phyloP scores from a whole-genome alignment of 1,140 invertebrate genomes.

The Hyles vespertilio region DNA sequence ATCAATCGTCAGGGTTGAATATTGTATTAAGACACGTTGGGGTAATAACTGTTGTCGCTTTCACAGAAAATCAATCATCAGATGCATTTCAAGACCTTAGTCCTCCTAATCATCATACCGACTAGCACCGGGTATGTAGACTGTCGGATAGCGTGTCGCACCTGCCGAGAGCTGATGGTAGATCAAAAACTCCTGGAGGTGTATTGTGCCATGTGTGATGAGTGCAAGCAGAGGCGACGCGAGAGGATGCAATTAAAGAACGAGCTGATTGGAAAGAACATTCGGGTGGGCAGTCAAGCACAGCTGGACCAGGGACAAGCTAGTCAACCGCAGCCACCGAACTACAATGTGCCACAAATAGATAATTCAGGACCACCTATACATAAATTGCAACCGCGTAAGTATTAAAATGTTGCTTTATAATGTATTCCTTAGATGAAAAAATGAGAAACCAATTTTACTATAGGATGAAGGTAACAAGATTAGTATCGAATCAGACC shows the following conservation, averaged over 20 bases:
- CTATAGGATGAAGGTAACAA: no score
- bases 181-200: conserved; percentile 32
- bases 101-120: conserved; percentile 12
- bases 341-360: no score
- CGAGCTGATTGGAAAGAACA: neutral
- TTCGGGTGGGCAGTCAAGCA: no score
- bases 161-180: conserved; percentile 28
- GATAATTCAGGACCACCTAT: neutral
- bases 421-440: neutral
- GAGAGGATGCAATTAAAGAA: conserved; percentile 16
- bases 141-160: conserved; percentile 41
- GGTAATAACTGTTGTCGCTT: no score
- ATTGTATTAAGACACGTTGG: no score
- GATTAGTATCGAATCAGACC: no score
- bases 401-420: neutral
- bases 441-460: no score
- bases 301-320: no score
- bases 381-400: neutral
- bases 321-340: no score
- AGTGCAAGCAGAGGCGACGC: conserved; percentile 40
- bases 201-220: conserved; percentile 57
- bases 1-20: no score
- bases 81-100: neutral
- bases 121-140: conserved; percentile 24
- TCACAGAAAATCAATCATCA: no score